These are phyloP conservation scores for Lynx canadensis DNA, from an alignment of 2,113 vertebrate species.

Conservation along the genomic window DNA sequence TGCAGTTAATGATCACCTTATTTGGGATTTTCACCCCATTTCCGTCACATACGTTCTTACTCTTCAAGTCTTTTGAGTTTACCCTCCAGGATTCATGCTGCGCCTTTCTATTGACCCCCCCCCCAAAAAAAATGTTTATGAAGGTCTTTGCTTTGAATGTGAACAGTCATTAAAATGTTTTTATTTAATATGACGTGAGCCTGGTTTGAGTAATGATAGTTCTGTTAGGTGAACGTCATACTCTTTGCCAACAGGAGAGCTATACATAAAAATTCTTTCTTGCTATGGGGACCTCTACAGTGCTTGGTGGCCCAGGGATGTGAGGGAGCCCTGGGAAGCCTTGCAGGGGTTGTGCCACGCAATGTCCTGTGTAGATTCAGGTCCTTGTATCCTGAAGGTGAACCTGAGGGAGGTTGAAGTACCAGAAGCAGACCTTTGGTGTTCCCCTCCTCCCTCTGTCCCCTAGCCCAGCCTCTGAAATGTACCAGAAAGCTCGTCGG, in stretches of 20 bases:
- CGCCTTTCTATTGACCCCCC: neutral
- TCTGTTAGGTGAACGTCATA: neutral
- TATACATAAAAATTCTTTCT: neutral
- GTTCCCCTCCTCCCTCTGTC: neutral
- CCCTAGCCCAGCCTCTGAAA: neutral
- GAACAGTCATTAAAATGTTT: neutral
- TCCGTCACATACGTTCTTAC: neutral
- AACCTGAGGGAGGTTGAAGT: neutral
- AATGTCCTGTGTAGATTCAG: neutral
- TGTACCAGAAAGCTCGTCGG: neutral
- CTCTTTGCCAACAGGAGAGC: neutral
- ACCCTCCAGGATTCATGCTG: neutral
- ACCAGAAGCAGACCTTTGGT: neutral
- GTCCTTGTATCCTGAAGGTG: neutral
- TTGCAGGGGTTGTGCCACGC: neutral
- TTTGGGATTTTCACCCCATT: neutral
- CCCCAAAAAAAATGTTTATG: neutral
- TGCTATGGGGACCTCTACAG: neutral
- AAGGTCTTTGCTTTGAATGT: neutral
- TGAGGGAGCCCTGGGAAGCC: fast-evolving
- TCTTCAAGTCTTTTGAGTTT: neutral
- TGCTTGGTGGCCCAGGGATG: neutral
- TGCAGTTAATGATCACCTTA: neutral
- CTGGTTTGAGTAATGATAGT: neutral
- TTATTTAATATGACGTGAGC: neutral